A percentile compares a stretch with the other conserved stretches of the same genome.
These are phyloP conservation scores for Spermophilus dauricus DNA, from an alignment of 2,113 vertebrate genomes.

Conservation along the genomic window DNA sequence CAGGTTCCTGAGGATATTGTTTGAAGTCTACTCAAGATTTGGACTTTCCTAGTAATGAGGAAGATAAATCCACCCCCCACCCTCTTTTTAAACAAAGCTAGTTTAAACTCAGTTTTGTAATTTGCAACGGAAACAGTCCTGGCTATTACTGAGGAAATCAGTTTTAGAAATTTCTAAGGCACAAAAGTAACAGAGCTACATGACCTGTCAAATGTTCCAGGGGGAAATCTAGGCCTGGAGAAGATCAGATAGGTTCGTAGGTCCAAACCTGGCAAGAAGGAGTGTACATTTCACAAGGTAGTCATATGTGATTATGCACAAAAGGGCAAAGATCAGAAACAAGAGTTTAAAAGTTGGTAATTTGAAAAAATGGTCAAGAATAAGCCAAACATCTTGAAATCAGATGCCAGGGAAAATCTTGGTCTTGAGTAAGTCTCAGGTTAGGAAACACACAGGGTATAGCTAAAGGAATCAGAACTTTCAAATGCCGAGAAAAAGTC, in stretches of 20 bases:
- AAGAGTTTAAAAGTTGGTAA: neutral
- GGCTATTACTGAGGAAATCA: neutral
- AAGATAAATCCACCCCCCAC: neutral
- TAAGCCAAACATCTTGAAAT: neutral
- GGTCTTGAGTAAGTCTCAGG: neutral
- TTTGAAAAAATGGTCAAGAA: neutral
- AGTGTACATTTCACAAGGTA: neutral
- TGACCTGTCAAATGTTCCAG: neutral
- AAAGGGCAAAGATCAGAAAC: neutral
- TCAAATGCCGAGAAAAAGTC: constrained; percentile 2
- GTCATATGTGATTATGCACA: neutral
- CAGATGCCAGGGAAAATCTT: neutral
- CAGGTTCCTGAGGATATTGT: neutral
- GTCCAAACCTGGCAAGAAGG: neutral
- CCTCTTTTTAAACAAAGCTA: neutral
- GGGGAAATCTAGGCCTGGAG: neutral
- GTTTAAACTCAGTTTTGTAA: neutral
- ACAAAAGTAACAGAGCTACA: neutral
- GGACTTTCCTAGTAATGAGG: neutral
- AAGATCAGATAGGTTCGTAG: neutral
- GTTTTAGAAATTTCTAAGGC: constrained; percentile 30
- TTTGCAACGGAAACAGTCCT: neutral
- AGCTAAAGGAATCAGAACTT: neutral
- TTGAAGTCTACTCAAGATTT: neutral
- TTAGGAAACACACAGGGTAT: neutral